Evolutionary conservation across 2,888 invertebrate species (phyloP).

Genomic region (Pemphredon lugubris): DNA sequence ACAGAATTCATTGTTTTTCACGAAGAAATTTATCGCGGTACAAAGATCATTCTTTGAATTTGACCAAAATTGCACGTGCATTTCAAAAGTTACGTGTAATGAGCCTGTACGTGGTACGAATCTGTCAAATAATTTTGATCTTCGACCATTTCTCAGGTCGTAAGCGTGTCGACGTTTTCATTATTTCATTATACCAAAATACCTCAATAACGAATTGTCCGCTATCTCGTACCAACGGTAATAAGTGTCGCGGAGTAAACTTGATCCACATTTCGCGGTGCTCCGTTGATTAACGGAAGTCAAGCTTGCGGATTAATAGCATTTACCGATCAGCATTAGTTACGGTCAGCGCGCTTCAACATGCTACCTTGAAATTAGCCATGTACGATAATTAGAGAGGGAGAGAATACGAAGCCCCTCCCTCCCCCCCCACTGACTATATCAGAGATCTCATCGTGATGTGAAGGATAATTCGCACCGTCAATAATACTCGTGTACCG

Average conservation of each 20-base stretch:
- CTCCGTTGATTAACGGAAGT: slow-evolving; percentile 69
- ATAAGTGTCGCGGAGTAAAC: too few relatives aligned
- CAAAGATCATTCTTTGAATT: too few relatives aligned
- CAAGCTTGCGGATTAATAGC: slow-evolving; percentile 72
- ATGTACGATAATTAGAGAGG: slow-evolving; percentile 76
- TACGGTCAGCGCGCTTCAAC: slow-evolving; percentile 71
- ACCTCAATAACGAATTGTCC: background rate
- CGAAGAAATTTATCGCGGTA: too few relatives aligned
- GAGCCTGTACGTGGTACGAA: too few relatives aligned
- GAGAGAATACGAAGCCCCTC: slow-evolving; percentile 46
- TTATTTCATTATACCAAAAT: background rate
- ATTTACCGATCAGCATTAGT: slow-evolving; percentile 74
- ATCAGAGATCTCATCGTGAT: slow-evolving; percentile 53
- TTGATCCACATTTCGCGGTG: slow-evolving; percentile 19
- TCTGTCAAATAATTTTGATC: too few relatives aligned
- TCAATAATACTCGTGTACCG: slow-evolving; percentile 55
- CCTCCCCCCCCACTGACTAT: slow-evolving; percentile 60
- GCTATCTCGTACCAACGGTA: background rate
- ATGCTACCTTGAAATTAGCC: slow-evolving; percentile 76
- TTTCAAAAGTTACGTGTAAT: too few relatives aligned
- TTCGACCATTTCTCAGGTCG: too few relatives aligned
- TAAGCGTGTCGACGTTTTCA: too few relatives aligned
- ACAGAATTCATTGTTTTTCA: too few relatives aligned
- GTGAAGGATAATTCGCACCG: slow-evolving; percentile 63
- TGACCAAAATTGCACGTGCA: too few relatives aligned